phyloP scores from a whole-genome alignment of 2,888 invertebrate genomes.

The Dasypogon diadema region DNA sequence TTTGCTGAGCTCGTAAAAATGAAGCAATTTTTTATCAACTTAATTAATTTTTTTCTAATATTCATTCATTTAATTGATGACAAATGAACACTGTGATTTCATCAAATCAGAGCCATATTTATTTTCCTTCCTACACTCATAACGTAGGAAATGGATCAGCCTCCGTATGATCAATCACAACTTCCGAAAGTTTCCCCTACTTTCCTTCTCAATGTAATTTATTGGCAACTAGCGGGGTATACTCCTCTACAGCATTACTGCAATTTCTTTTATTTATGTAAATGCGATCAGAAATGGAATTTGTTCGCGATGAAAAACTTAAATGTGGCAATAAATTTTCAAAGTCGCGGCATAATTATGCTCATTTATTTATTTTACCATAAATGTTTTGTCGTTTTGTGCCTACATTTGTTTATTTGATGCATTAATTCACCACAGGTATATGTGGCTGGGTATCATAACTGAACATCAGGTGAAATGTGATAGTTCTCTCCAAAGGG shows the following conservation, averaged over 20 bases:
- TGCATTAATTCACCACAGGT: no score
- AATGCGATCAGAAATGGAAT: background rate
- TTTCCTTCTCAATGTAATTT: background rate
- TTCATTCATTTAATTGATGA: no score
- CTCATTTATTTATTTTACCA: background rate
- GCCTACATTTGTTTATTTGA: background rate
- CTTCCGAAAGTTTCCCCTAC: background rate
- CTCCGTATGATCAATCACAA: background rate
- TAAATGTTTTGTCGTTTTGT: background rate
- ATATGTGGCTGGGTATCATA: background rate
- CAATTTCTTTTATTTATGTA: background rate
- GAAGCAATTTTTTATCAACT: no score
- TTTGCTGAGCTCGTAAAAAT: no score
- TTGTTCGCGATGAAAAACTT: background rate
- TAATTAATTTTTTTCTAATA: no score
- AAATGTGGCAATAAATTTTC: background rate
- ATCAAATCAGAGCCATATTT: no score
- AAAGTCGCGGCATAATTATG: background rate
- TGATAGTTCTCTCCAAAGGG: conserved; percentile 5
- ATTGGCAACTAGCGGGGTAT: background rate
- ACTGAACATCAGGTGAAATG: conserved; percentile 1
- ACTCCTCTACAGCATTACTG: background rate
- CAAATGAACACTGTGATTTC: no score
- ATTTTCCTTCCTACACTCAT: no score
- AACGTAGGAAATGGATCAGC: no score